phyloP scores from a whole-genome alignment of 2,113 vertebrate genomes.

The Pluvialis apricaria region DNA sequence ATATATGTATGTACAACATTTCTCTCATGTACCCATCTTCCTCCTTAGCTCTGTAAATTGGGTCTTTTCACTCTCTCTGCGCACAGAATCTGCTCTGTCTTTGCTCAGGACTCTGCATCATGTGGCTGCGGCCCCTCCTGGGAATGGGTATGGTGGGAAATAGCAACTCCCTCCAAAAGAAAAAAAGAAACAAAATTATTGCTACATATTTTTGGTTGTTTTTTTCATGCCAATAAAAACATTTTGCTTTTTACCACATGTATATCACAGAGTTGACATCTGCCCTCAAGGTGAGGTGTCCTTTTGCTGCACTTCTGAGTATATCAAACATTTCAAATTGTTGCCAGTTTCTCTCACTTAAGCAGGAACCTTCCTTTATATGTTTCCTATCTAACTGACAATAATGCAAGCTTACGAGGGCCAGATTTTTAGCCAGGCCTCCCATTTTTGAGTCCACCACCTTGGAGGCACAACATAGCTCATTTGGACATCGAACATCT shows the following conservation, averaged over 20 bases:
- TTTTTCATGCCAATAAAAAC: constrained; percentile 12
- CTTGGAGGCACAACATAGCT: not conserved
- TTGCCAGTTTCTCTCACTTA: constrained; percentile 22
- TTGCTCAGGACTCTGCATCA: not conserved
- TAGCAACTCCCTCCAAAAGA: not conserved
- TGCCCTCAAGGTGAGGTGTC: constrained; percentile 33
- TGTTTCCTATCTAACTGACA: constrained; percentile 14
- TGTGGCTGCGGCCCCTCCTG: not conserved
- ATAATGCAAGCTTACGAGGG: not conserved
- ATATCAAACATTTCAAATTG: constrained; percentile 21
- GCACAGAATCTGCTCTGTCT: not conserved
- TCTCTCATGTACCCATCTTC: not conserved
- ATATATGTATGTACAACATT: not conserved
- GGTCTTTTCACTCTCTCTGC: not conserved
- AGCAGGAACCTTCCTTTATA: not conserved
- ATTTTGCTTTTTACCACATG: not conserved
- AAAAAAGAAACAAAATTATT: not conserved
- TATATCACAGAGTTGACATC: not conserved
- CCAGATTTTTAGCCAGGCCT: constrained; percentile 6
- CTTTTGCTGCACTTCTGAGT: constrained; percentile 12
- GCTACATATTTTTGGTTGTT: not conserved
- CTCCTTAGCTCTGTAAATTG: not conserved
- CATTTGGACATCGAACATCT: not conserved
- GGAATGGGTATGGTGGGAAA: not conserved
- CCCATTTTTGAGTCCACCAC: not conserved